Evolutionary conservation across 2,888 invertebrate species (phyloP).

Genomic region (Nomada ferruginata): DNA sequence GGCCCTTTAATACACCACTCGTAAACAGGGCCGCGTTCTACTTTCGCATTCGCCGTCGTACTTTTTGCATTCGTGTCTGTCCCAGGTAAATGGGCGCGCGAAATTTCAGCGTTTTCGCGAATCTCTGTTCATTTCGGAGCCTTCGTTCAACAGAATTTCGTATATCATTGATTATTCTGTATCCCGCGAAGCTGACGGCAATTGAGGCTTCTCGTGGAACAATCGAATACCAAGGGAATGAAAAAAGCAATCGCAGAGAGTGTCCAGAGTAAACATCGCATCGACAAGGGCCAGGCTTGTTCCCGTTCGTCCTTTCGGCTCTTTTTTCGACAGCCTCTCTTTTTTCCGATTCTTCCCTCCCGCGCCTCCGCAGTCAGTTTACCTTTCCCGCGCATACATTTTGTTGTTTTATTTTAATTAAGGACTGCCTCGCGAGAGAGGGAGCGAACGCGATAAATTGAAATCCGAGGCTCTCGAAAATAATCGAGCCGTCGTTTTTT

Average conservation of each 20-base stretch:
- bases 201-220: not conserved
- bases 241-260: slow-evolving; percentile 11
- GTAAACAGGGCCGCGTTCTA: slow-evolving; percentile 23
- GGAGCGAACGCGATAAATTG: slow-evolving; percentile 28
- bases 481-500: slow-evolving; percentile 45
- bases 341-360: not conserved
- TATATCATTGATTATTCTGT: too few relatives aligned
- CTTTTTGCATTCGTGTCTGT: not conserved
- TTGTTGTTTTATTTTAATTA: slow-evolving; percentile 24
- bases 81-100: not conserved
- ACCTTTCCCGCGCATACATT: slow-evolving; percentile 2
- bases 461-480: slow-evolving; percentile 44
- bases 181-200: too few relatives aligned
- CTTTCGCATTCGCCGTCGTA: slow-evolving; percentile 3
- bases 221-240: not conserved
- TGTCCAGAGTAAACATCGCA: slow-evolving; percentile 8
- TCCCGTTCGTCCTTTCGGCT: not conserved
- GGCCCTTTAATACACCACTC: slow-evolving; percentile 21
- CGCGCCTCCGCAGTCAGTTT: not conserved
- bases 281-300: slow-evolving; percentile 27
- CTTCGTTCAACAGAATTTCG: too few relatives aligned
- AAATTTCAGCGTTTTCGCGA: not conserved
- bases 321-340: not conserved
- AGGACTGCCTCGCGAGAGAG: not conserved
- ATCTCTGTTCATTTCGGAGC: not conserved